A percentile compares a stretch with the other conserved stretches of the same genome.
Evolutionary conservation across 2,797 vertebrate genomes (phyloP).

Genomic region (Girardinus metallicus): DNA sequence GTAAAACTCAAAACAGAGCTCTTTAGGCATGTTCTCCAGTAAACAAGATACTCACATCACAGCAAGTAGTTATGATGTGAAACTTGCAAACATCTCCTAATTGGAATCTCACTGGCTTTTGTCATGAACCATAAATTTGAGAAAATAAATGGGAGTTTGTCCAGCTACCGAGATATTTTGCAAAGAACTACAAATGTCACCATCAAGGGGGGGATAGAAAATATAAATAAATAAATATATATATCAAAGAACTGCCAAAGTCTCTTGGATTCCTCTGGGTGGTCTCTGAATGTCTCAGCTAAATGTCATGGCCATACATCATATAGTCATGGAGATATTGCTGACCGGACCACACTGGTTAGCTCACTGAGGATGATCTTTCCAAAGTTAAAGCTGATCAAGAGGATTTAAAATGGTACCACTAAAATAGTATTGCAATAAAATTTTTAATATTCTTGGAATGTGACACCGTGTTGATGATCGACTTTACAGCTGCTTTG

Average conservation of each 20-base stretch:
- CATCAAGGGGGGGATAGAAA: not conserved
- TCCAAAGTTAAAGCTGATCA: not conserved
- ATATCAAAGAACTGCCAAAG: not conserved
- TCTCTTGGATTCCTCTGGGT: not conserved
- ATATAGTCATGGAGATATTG: not conserved
- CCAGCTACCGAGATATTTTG: not conserved
- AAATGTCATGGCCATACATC: slow-evolving; percentile 11
- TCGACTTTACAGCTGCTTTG: not conserved
- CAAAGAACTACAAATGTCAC: slow-evolving; percentile 17
- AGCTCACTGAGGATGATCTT: not conserved
- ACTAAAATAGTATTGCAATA: not conserved
- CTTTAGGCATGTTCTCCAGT: not conserved
- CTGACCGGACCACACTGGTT: not conserved
- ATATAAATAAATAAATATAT: too few species aligned
- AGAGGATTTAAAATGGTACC: not conserved
- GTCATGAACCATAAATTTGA: not conserved
- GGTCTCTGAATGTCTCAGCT: not conserved
- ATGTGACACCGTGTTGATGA: not conserved
- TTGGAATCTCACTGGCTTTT: not conserved
- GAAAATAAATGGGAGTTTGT: not conserved
- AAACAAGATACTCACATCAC: too few species aligned
- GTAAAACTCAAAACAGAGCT: not conserved
- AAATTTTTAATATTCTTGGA: not conserved
- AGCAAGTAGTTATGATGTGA: not conserved
- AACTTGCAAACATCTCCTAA: not conserved